These are phyloP conservation scores for Cheirogaleus medius DNA, from an alignment of 2,113 vertebrate species.

Conservation along the genomic window DNA sequence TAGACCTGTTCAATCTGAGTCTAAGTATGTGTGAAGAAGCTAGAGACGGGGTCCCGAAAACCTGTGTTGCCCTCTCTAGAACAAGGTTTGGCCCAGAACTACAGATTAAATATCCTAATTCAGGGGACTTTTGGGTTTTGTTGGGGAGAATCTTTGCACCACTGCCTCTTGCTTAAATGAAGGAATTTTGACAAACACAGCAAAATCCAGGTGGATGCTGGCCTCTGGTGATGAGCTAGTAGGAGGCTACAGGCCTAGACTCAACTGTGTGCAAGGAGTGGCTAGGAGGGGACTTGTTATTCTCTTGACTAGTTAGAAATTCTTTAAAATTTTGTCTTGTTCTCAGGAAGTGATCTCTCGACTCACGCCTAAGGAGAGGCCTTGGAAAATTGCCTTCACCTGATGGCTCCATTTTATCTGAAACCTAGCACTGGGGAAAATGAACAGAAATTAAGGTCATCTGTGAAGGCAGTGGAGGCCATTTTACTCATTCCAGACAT, in stretches of 20 bases:
- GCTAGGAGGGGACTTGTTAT: background rate
- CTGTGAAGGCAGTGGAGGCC: background rate
- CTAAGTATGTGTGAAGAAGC: background rate
- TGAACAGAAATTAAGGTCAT: constrained; percentile 1
- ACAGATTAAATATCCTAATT: background rate
- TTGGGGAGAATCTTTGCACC: background rate
- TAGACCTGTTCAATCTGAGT: background rate
- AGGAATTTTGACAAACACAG: background rate
- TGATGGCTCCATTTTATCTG: background rate
- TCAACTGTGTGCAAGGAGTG: background rate
- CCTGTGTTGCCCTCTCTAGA: background rate
- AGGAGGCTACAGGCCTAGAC: background rate
- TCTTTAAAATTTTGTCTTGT: background rate
- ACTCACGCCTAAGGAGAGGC: background rate
- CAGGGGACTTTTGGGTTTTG: background rate
- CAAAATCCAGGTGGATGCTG: background rate
- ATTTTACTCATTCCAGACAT: background rate
- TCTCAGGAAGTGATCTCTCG: background rate
- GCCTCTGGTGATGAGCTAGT: background rate
- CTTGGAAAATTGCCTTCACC: constrained; percentile 26
- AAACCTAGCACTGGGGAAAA: background rate
- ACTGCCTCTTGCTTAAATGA: background rate
- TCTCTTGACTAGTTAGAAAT: background rate
- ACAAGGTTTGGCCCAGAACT: background rate
- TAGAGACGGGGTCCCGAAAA: background rate